Percentiles rank a stretch among this genome's conserved stretches.
These are phyloP conservation scores for Dendrocincla fuliginosa DNA, from an alignment of 2,797 vertebrate genomes.

Conservation along the genomic window DNA sequence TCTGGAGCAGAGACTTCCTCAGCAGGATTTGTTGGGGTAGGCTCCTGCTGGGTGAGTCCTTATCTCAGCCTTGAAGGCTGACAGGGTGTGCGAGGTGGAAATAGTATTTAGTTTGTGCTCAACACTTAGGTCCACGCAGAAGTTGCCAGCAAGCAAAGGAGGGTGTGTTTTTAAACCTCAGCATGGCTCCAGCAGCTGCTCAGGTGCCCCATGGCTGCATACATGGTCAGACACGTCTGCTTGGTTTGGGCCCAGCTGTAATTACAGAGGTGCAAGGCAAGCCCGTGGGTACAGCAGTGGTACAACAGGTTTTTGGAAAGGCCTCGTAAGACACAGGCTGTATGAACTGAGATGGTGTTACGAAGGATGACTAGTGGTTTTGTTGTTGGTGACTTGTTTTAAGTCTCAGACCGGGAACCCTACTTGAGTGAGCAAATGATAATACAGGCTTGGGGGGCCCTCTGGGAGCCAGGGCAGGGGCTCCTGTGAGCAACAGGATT, in stretches of 20 bases:
- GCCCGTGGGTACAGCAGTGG: background rate
- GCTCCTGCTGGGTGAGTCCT: background rate
- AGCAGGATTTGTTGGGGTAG: background rate
- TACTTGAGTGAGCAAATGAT: fast-evolving
- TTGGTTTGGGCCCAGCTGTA: background rate
- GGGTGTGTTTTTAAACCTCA: background rate
- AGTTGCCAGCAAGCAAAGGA: background rate
- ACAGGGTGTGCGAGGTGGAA: background rate
- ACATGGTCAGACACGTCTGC: background rate
- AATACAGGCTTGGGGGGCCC: fast-evolving
- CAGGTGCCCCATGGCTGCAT: background rate
- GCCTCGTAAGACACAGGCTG: fast-evolving
- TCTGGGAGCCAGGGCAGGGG: fast-evolving
- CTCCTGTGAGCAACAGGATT: fast-evolving
- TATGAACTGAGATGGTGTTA: background rate
- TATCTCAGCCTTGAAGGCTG: background rate
- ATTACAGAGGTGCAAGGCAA: background rate
- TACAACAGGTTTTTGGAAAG: background rate
- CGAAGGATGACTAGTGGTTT: fast-evolving
- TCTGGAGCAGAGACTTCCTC: background rate
- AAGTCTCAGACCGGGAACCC: background rate
- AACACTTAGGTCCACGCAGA: fast-evolving
- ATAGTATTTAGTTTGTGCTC: fast-evolving
- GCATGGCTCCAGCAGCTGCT: fast-evolving
- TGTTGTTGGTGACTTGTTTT: background rate